Base-by-base conservation (phyloP, 2,888 invertebrate species). In the Neoscelio sp. region DNA sequence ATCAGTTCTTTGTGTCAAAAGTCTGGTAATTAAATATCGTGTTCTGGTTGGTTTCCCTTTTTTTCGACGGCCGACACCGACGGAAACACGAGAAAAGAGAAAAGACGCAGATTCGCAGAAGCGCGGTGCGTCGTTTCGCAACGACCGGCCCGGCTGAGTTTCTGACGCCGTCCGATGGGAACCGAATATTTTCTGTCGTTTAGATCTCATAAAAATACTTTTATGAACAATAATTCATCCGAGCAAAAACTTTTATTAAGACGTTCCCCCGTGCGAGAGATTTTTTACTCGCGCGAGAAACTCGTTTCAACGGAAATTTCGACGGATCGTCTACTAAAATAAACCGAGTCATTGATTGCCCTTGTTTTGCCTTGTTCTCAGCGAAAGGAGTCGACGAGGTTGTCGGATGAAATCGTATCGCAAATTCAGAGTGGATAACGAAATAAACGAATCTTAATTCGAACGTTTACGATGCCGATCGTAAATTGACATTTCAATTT, bases 11-110 rank as follows among this genome's bases (percentile, higher is more conserved):
- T 80, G 76, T 76, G 54, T 46, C 67, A 67, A 71, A 81, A 62
- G 77, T 81, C 83, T 85, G n/a, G n/a, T n/a, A n/a, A 85, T 86
- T 85, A 86, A 81, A 54, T 82, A 83, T 83, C 85, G 81, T 30
- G 71, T 80, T n/a, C n/a, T n/a, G n/a, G n/a, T n/a, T 68, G 78
- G 68, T 82, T 80, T 79, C 78, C 76, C 71, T 70, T 54, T 52
- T 60, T 76, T 74, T 80, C 76, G 80, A 74, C 60, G 60, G 50
- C 44, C 68, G n/a, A n/a, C n/a, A n/a, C n/a, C n/a, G n/a, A n/a
- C 74, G 70, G 58, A 64, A 80, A 73, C 56, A 73, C 80, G 74
- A 74, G 78, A 76, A 68, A 78, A 68, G 78, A 78, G 73, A 78
- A 78, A 68, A 78, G 71, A 78, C 62, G 64, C 48, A 62, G 60